Percentiles rank a stretch among this genome's conserved stretches.
These are phyloP conservation scores for Geodia barretti DNA, from an alignment of 37 sponge, comb jelly and placozoan genomes.

Conservation along the genomic window DNA sequence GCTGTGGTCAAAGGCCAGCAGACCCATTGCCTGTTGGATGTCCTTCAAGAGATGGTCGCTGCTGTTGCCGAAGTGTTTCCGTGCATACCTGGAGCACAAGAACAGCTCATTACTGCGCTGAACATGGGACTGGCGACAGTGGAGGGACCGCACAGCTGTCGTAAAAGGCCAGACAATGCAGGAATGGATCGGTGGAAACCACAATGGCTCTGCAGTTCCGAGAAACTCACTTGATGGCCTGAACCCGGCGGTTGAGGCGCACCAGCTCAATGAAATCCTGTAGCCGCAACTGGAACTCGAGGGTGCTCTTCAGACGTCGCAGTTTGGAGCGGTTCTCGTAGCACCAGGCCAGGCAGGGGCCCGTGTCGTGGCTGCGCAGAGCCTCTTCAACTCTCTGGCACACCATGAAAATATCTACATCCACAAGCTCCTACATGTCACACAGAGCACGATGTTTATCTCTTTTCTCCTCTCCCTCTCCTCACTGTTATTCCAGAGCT, in stretches of 20 bases:
- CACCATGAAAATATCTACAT: conserved; percentile 82
- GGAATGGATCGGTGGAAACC: neutral
- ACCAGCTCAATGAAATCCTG: conserved; percentile 96
- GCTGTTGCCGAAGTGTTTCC: conserved; percentile 75
- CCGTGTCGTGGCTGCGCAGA: conserved; percentile 72
- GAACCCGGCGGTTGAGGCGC: conserved; percentile 59
- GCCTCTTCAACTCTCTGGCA: conserved; percentile 87
- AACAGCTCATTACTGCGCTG: no score
- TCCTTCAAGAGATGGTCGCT: conserved; percentile 55
- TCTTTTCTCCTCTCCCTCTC: neutral
- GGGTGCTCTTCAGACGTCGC: conserved; percentile 84
- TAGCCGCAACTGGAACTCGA: conserved; percentile 86
- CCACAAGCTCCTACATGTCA: conserved; percentile 71
- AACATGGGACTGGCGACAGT: neutral
- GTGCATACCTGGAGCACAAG: conserved; percentile 72
- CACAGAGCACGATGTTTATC: no score
- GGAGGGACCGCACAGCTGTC: no score
- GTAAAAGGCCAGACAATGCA: no score
- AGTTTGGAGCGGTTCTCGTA: conserved; percentile 92
- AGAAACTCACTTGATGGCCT: conserved; percentile 79
- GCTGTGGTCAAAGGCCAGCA: conserved; percentile 82
- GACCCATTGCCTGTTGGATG: conserved; percentile 86
- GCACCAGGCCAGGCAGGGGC: conserved; percentile 93
- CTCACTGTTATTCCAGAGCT: conserved; percentile 74
- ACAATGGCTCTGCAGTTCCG: neutral